Conservation (phyloP, 2,113 vertebrate species). For the Uropsilus gracilis region DNA sequence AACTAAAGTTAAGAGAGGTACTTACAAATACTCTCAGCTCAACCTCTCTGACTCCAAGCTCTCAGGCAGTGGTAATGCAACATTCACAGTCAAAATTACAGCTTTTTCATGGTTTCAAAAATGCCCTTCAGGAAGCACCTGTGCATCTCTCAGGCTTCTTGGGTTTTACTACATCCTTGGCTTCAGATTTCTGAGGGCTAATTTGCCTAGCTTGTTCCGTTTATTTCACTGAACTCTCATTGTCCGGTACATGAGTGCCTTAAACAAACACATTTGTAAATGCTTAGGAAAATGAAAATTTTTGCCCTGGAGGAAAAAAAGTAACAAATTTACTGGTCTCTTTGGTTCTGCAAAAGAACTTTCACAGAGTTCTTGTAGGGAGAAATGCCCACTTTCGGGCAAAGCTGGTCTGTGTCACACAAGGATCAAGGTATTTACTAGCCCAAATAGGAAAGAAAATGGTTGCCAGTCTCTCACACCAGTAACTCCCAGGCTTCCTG, state of each 20-base stretch:
- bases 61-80: not conserved
- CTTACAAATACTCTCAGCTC: conserved; percentile 12
- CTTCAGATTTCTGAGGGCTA: not conserved
- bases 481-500: not conserved
- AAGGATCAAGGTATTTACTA: not conserved
- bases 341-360: not conserved
- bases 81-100: not conserved
- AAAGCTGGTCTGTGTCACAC: not conserved
- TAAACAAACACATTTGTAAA: conserved; percentile 50
- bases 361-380: not conserved
- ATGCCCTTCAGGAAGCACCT: not conserved
- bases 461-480: not conserved
- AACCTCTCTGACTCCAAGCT: not conserved
- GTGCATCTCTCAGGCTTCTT: not conserved
- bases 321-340: not conserved
- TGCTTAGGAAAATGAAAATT: not conserved
- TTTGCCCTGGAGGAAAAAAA: not conserved
- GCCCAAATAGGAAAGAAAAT: not conserved
- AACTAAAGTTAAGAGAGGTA: not conserved
- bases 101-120: not conserved
- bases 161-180: not conserved
- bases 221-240: not conserved
- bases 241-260: conserved; percentile 10
- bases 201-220: not conserved
- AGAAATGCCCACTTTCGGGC: not conserved